These are phyloP conservation scores for Dicyrtomina minuta DNA, from an alignment of 2,888 invertebrate species.

Conservation along the genomic window DNA sequence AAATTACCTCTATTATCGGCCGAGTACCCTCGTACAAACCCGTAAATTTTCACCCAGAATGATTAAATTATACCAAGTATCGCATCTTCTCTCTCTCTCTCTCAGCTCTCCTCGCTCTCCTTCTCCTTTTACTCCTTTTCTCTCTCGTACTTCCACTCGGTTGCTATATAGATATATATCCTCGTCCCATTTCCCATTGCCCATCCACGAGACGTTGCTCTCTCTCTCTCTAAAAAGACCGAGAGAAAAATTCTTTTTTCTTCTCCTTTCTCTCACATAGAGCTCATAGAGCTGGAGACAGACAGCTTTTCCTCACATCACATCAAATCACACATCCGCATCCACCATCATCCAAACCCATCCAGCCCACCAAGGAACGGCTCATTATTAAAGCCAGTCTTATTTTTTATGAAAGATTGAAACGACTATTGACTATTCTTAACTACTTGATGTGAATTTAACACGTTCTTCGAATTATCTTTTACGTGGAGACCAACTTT, in stretches of 20 bases:
- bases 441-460: constrained; percentile 34
- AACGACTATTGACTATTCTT: constrained; percentile 27
- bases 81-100: constrained; percentile 16
- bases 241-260: background rate
- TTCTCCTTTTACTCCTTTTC: background rate
- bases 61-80: constrained; percentile 33
- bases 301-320: constrained; percentile 5
- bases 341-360: too few relatives aligned
- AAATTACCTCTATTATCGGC: constrained; percentile 36
- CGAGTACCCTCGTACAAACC: constrained; percentile 26
- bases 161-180: too few relatives aligned
- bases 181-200: constrained; percentile 11
- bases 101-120: constrained; percentile 13
- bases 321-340: background rate
- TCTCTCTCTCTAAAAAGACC: constrained; percentile 1
- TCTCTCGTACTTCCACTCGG: too few relatives aligned
- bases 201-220: background rate
- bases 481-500: constrained; percentile 1
- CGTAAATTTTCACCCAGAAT: constrained; percentile 31
- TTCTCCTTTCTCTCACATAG: background rate
- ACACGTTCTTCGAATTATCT: constrained; percentile 33
- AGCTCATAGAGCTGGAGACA: too few relatives aligned
- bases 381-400: constrained; percentile 6
- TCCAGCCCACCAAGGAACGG: background rate
- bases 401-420: constrained; percentile 25